Base-by-base conservation (phyloP, 2,797 vertebrate species). In the Nannoperca australis region DNA sequence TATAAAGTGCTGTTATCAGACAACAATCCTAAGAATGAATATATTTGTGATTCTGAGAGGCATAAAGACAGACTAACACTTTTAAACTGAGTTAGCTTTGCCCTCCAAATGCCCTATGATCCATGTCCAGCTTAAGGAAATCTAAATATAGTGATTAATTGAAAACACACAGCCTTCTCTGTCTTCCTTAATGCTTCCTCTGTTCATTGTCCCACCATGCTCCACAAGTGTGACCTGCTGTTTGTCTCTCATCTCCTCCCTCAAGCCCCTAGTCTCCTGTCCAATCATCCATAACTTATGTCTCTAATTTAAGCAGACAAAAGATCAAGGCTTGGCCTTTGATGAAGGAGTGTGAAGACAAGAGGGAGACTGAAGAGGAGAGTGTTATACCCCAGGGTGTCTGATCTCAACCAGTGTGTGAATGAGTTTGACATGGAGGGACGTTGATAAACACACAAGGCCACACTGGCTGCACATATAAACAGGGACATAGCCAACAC, bases 261-360 rank as follows among this genome's bases (percentile, higher is more conserved):
- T 79, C 18, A 70, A 82, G 64, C 56, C 20, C 5, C 17, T 51
- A 32, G 20, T 66, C 73, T 82, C 60, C 66, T 66, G 27, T 89
- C 72, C 75, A 84, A 73, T 86, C 75, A 83, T 70, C 42, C 68
- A 73, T 81, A 83, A 85, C 64, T 82, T 78, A 69, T 51, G 42
- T 69, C 67, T 84, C 55, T 82, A 76, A 89, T 91, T 86, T 86
- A 84, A 77, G 22, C 79, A 65, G 82, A 90, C 72, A 81, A 79
- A 79, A 86, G 79, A 89, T 86, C 69, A 87, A 79, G 78, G 27
- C 61, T 49, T 63, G 75, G 61, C 70, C 70, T 87, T 86, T 73
- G 78, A 85, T 87, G 69, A 85, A 82, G 73, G 62, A 60, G 56
- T 81, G 77, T 85, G 69, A 85, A 60, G 69, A 83, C 24, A 34